phyloP scores from a whole-genome alignment of 2,888 invertebrate species.

The Catocala nupta region DNA sequence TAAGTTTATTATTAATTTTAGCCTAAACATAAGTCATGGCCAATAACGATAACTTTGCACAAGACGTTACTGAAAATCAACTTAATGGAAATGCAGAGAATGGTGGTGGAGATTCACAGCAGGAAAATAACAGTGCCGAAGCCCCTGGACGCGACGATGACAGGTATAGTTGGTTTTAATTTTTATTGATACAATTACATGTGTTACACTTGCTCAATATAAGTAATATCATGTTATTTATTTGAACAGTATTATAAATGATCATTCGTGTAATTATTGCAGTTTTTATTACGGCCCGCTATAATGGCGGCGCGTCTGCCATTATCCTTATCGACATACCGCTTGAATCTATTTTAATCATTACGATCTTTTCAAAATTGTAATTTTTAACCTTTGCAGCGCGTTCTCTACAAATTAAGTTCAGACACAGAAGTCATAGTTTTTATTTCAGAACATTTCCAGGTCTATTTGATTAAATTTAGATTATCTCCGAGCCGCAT shows the following conservation, averaged over 20 bases:
- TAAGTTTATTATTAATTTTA: conserved; percentile 84
- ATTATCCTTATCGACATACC: conserved; percentile 72
- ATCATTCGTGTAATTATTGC: conserved; percentile 66
- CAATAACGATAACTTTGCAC: conserved; percentile 93
- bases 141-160: conserved; percentile 93
- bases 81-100: conserved; percentile 88
- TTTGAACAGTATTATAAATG: conserved; percentile 36
- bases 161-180: conserved; percentile 86
- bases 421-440: conserved; percentile 73
- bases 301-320: conserved; percentile 83
- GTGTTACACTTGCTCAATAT: conserved; percentile 24
- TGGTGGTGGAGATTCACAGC: conserved; percentile 90
- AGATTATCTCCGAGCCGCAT: conserved; percentile 77
- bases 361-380: conserved; percentile 81
- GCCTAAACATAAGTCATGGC: conserved; percentile 89
- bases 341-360: conserved; percentile 76
- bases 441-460: conserved; percentile 79
- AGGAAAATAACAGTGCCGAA: conserved; percentile 92
- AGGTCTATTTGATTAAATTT: conserved; percentile 70
- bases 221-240: conserved; percentile 37
- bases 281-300: conserved; percentile 66
- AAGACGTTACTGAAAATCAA: conserved; percentile 92
- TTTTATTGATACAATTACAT: conserved; percentile 23
- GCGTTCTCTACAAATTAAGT: conserved; percentile 71
- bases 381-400: conserved; percentile 73